Evolutionary conservation across 2,888 invertebrate genomes (phyloP), one percentile per base, ranked within the genome.

Genomic region (Calephelis perditalis): DNA sequence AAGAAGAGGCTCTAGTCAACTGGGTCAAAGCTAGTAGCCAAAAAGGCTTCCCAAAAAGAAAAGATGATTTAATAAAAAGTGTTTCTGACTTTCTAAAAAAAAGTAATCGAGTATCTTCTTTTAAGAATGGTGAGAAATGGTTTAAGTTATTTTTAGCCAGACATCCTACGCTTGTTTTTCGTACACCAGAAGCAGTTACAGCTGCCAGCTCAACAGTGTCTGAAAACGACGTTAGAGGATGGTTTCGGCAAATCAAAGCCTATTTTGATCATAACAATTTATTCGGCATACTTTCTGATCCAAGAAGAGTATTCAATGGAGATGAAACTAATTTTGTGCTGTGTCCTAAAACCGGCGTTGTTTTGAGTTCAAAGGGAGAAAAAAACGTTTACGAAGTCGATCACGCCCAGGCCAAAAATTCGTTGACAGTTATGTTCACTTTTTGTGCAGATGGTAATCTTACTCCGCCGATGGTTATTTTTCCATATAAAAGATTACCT

Each of bases 361-460:
- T 73, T 60, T 49, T 73, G 4, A 55, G 62, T 11, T 57, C 54
- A 59, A 72, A 65, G 62, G 68, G 72, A 52, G 65, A 68, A 49
- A 72, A 57, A 67, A 76, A 79, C 64, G 73, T 83, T 1, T 79
- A 82, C 64, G 75, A 81, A 67, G 70, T 82, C 36, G 79, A 78
- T 56, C 71, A 74, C 47, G 73, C 75, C 10, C 66, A 64, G 35
- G 68, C 73, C 8, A 84, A 83, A 70, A 66, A 70, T 6, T 72
- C 71, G 26, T 65, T 82, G 35, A 81, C 80, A 11, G 81, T 80
- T 0, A 71, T 84, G 74, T 81, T 80, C 62, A 75, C 78, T 12
- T 81, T 81, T 71, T 66, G 71, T 7, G 80, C 81, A 9, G 58
- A 70, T 63, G 79, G 77, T 47, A 62, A 64, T 46, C 62, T 72